Base-by-base conservation (phyloP, 2,888 invertebrate genomes). In the Lobophora halterata region DNA sequence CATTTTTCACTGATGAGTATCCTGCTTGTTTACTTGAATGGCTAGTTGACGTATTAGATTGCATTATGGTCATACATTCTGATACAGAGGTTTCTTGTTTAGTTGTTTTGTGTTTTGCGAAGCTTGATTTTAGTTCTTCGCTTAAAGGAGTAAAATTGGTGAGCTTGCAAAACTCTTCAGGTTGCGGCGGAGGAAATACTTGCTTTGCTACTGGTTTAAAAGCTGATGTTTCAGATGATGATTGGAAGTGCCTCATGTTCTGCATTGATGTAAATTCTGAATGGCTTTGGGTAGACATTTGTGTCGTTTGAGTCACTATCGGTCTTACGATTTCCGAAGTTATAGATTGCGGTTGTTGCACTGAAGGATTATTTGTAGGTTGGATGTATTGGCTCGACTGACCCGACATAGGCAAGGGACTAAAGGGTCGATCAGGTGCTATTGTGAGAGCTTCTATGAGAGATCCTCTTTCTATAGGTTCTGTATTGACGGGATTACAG, bases 381-480 rank as follows among this genome's bases (percentile, higher is more conserved):
- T 79, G 63, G 23, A 66, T 65, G 38, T 70, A 71, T 50, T 75
- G 66, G 43, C 54, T 67, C 14, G 72, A 58, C 54, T 77, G 61
- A 55, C 61, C 83, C 57, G 89, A 61, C 35, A 70, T 82, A 66
- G 85, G 79, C 14, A 90, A 65, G 12, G 91, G 90, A 37, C 90
- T 89, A 53, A 89, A 91, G 2, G 90, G 87, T 23, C 90, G 77
- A 25, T 91, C 90, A 5, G 92, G 89, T 12, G 92, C 92, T 41
- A 91, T 90, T 12, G 90, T 89, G 24, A 93, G 69, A 8, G 92
- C 92, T 43, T 90, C 89, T 43, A 71, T 73, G 46, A 90, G 75
- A 26, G 85, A 88, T 1, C 89, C 81, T 54, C 88, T 82, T 58
- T 87, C 85, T 46, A 88, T 80, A 37, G 80, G 44, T 40, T 59